phyloP scores from a whole-genome alignment of 2,888 invertebrate species.

The Archips crataeganus region DNA sequence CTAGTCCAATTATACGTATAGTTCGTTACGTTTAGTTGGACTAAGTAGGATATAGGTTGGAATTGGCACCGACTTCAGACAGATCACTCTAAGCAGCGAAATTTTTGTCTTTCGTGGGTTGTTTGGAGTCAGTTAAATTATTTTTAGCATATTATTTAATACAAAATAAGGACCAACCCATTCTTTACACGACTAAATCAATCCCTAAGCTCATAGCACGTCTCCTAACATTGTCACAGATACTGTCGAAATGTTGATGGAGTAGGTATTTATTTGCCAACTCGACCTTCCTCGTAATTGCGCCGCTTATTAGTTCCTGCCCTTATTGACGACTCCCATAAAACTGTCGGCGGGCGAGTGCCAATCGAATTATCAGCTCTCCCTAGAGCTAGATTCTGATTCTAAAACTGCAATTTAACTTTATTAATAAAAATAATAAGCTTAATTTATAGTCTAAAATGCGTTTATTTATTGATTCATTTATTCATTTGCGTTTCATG shows the following conservation, averaged over 20 bases:
- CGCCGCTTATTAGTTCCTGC: slow-evolving; percentile 56
- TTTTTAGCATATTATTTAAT: no score
- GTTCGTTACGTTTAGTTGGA: no score
- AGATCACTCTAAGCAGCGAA: no score
- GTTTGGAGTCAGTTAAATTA: no score
- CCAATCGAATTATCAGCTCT: slow-evolving; percentile 48
- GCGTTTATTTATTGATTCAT: no score
- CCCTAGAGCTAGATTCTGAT: slow-evolving; percentile 25
- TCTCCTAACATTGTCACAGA: background rate
- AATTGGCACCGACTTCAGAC: no score
- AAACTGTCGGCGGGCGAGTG: slow-evolving; percentile 54
- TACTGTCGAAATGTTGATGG: slow-evolving; percentile 18
- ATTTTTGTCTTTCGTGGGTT: no score
- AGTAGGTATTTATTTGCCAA: slow-evolving; percentile 40
- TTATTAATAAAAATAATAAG: background rate
- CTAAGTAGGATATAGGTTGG: no score
- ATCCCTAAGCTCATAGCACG: background rate
- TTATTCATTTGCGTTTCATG: no score
- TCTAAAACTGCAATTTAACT: slow-evolving; percentile 15
- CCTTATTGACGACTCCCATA: slow-evolving; percentile 54
- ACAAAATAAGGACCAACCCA: background rate
- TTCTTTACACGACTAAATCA: no score
- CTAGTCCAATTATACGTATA: no score
- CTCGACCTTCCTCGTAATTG: slow-evolving; percentile 55
- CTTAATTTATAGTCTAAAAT: no score